Evolutionary conservation across 1,140 invertebrate genomes (phyloP).

Genomic region (Drosophila sp.): DNA sequence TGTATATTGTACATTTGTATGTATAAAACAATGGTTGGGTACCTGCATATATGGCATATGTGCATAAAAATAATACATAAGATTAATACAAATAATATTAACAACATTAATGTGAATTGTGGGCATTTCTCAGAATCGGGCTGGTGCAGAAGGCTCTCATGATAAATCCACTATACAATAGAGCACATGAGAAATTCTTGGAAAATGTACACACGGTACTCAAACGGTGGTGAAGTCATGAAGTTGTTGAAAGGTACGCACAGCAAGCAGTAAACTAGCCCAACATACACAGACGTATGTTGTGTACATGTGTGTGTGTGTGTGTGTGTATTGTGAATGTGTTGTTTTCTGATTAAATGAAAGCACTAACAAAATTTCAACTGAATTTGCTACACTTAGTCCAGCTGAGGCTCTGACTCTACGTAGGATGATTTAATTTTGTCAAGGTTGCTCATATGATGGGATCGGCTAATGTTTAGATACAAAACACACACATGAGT

Average conservation of each 20-base stretch:
- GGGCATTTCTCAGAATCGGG: slow-evolving; percentile 60
- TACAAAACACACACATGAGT: slow-evolving; percentile 18
- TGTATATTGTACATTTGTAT: background rate
- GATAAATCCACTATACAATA: slow-evolving; percentile 59
- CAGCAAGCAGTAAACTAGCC: slow-evolving; percentile 17
- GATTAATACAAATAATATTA: slow-evolving; percentile 74
- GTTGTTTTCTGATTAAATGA: slow-evolving; percentile 75
- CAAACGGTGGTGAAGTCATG: slow-evolving; percentile 68
- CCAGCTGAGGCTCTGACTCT: slow-evolving; percentile 6
- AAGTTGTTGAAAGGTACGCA: slow-evolving; percentile 57
- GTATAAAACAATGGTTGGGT: slow-evolving; percentile 2
- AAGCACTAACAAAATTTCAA: slow-evolving; percentile 75
- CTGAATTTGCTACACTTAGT: slow-evolving; percentile 64
- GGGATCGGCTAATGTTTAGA: slow-evolving; percentile 40
- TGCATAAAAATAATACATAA: slow-evolving; percentile 29
- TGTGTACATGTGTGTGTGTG: slow-evolving; percentile 10
- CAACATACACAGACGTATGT: slow-evolving; percentile 21
- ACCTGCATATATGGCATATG: background rate
- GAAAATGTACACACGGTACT: slow-evolving; percentile 71
- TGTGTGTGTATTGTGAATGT: slow-evolving; percentile 23
- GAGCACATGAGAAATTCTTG: slow-evolving; percentile 59
- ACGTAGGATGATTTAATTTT: background rate
- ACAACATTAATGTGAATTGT: slow-evolving; percentile 73
- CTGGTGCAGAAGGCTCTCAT: slow-evolving; percentile 46
- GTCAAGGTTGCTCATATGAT: slow-evolving; percentile 38